These are phyloP conservation scores for Myotis davidii DNA, from an alignment of 2,113 vertebrate genomes.

Conservation along the genomic window DNA sequence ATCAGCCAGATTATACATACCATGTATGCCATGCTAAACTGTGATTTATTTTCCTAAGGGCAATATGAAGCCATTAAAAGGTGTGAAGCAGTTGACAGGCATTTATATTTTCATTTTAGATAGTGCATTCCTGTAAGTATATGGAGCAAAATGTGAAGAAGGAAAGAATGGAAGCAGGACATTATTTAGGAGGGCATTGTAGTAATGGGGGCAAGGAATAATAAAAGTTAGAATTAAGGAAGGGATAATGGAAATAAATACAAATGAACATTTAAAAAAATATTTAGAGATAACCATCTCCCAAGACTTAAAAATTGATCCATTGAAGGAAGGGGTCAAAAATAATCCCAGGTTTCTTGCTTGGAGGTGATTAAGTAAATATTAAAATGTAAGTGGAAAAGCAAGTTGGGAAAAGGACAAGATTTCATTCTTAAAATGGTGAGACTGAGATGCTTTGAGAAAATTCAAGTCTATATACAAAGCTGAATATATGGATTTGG, in stretches of 20 bases:
- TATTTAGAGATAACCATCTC: not conserved
- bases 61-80: not conserved
- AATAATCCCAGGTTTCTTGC: not conserved
- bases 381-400: not conserved
- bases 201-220: not conserved
- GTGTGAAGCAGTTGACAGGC: not conserved
- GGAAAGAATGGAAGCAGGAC: not conserved
- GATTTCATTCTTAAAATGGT: constrained; percentile 12
- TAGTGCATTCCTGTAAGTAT: not conserved
- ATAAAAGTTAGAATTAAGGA: not conserved
- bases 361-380: not conserved
- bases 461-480: not conserved
- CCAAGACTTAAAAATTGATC: not conserved
- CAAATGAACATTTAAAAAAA: not conserved
- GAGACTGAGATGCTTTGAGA: not conserved
- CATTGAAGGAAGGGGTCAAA: not conserved
- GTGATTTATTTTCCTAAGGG: not conserved
- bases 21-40: not conserved
- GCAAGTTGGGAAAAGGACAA: not conserved
- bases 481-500: not conserved
- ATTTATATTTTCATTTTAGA: constrained; percentile 23
- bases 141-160: not conserved
- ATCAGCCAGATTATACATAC: not conserved
- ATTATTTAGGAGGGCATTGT: not conserved
- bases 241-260: not conserved